Evolutionary conservation across 2,113 vertebrate species (phyloP), one percentile per base, ranked within the genome.

Genomic region (Strigops habroptila): DNA sequence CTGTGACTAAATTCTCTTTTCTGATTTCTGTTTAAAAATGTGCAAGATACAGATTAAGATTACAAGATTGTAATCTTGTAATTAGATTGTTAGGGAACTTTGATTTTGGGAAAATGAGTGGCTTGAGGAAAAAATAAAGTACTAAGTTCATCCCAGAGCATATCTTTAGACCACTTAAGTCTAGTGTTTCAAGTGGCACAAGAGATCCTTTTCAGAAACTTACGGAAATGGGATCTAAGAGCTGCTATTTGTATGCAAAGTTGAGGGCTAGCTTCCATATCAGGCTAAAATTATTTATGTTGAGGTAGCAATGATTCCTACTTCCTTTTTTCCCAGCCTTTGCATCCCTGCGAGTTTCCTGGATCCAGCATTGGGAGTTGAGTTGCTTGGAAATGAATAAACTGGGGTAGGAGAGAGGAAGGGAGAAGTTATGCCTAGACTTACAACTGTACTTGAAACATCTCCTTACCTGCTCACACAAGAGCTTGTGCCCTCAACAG

Each of bases 141-240:
- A 48, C 76, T 23, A 43, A 69, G 21, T 86, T 96, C 35, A 95
- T 86, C 67, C 33, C 49, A 55, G 93, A 79, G 30, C 52, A 19
- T 76, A 55, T 74, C 59, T 90, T 75, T 62, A 24, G 37, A 88
- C 27, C 23, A 28, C 49, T 95, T 48, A 73, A 52, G 41, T 82
- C 33, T 88, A 44, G 41, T 69, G 21, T 88, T 96, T 86, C 86
- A 74, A 83, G 22, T 52, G 63, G 22, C 53, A 95, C 68, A 93
- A 86, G 92, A 86, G 83, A n/a, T 88, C 53, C 68, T 91, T 80
- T 96, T 86, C 63, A 92, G 27, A 55, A 76, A 60, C 49, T 92
- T 33, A 33, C 69, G 35, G 76, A 86, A 92, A 52, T 10, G 8
- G 62, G 44, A 71, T 73, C 53, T 2, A 6, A 92, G 76, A 83